phyloP scores from a whole-genome alignment of 2,888 invertebrate genomes.

The Drosophila nr. fundita region DNA sequence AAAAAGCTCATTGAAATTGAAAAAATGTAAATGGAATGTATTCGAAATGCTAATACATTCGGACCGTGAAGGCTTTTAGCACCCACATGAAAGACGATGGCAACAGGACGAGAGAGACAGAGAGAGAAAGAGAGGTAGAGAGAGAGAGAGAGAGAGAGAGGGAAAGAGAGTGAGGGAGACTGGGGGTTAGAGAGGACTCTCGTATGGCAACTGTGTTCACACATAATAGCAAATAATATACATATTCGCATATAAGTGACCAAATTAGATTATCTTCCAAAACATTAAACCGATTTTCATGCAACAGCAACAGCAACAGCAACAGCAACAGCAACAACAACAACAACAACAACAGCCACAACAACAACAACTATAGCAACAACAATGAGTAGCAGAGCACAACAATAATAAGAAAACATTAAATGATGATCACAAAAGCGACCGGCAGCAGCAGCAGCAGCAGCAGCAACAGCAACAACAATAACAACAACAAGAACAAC shows the following conservation, averaged over 20 bases:
- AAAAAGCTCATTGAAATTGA: conserved; percentile 69
- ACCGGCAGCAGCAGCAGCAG: conserved; percentile 32
- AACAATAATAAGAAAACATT: conserved; percentile 74
- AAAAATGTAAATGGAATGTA: conserved; percentile 78
- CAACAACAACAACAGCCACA: conserved; percentile 25
- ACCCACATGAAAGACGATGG: conserved; percentile 36
- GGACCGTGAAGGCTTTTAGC: conserved; percentile 43
- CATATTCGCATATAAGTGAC: conserved; percentile 84
- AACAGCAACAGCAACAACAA: conserved; percentile 22
- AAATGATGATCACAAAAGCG: conserved; percentile 77
- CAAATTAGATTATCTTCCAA: conserved; percentile 85
- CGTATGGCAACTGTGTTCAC: conserved; percentile 44
- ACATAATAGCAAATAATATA: conserved; percentile 80
- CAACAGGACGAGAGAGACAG: conserved; percentile 11
- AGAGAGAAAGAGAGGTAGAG: neutral
- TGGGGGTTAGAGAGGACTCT: neutral
- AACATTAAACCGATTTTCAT: conserved; percentile 83
- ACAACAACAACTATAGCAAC: conserved; percentile 16
- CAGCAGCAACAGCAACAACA: conserved; percentile 58
- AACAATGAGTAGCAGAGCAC: conserved; percentile 17
- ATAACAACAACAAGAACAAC: conserved; percentile 60
- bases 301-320: conserved; percentile 38
- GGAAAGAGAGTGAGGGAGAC: neutral
- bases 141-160: neutral
- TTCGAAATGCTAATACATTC: conserved; percentile 71